Evolutionary conservation across 2,113 vertebrate species (phyloP), one percentile per base, ranked within the genome.

Genomic region (Pagrus major): DNA sequence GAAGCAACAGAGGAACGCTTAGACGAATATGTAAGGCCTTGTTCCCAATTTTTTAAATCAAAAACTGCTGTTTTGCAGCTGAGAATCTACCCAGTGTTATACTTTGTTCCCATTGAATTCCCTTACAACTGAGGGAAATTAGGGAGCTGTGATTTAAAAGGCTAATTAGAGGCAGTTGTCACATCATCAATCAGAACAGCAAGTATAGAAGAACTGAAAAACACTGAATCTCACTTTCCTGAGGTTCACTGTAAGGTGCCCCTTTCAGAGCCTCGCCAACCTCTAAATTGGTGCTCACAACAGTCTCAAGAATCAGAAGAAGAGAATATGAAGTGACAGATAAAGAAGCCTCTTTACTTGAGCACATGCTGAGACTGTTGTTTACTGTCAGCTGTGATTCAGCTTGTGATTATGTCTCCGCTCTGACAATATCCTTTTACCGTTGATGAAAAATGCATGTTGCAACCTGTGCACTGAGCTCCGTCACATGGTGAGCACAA

Each of bases 371-470:
- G 71, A 76, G 66, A 11, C 41, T 58, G 51, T 60, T 81, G 76
- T 85, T 76, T 78, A 76, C 56, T 41, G 60, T 84, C 39, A 71
- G 37, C 35, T 74, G 65, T 33, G 27, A 70, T 69, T 74, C 54
- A 66, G 21, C 71, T 64, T 67, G 66, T 61, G 75, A 71, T 79
- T 71, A 58, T 41, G 39, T 64, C 63, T 80, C 66, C 41, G 33
- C n/a, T 70, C n/a, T 72, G 52, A 77, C 63, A 37, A 80, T 56
- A 63, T 20, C 37, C 54, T 78, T 51, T 54, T 37, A 29, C 31
- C 59, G 21, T 2, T 47, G 47, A 42, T 80, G 51, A 71, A 78
- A 77, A 83, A 64, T 39, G 25, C 35, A 52, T 42, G 42, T 25
- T 12, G 9, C 29, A 35, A 76, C 66, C 60, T 55, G 59, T 3